A percentile compares a stretch with the other conserved stretches of the same genome.
Conservation (phyloP, 2,888 invertebrate species). For the Drosophila subquinaria region DNA sequence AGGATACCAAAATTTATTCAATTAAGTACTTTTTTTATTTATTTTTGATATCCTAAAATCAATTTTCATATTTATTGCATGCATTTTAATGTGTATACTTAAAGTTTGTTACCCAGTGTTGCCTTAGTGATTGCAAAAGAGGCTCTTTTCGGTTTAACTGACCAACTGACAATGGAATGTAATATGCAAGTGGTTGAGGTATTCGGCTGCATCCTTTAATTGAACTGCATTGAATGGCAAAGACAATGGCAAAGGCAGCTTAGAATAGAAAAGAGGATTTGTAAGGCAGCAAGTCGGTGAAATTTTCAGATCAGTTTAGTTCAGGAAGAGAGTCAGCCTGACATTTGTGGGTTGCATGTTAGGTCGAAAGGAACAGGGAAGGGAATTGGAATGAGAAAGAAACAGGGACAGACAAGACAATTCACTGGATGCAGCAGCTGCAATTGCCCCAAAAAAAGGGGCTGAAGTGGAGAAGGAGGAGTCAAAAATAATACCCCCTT, state of each 20-base stretch:
- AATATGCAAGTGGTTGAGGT: slow-evolving; percentile 26
- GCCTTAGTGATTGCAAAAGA: slow-evolving; percentile 5
- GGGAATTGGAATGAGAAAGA: not conserved
- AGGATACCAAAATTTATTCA: too few species aligned
- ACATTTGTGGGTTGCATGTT: slow-evolving; percentile 29
- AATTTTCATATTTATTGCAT: not conserved
- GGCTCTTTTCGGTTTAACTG: slow-evolving; percentile 9
- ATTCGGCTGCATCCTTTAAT: slow-evolving; percentile 45
- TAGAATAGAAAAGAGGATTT: slow-evolving; percentile 36
- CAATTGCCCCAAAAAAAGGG: slow-evolving; percentile 25
- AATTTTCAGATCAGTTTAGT: slow-evolving; percentile 10
- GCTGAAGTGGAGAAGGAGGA: not conserved
- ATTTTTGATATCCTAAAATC: not conserved
- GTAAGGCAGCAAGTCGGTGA: slow-evolving; percentile 26
- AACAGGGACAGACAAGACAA: slow-evolving; percentile 15
- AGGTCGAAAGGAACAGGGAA: not conserved
- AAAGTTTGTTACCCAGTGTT: slow-evolving; percentile 7
- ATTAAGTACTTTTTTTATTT: not conserved
- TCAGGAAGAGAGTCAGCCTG: slow-evolving; percentile 11
- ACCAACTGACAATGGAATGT: slow-evolving; percentile 24
- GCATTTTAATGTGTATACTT: too few species aligned
- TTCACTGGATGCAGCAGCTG: slow-evolving; percentile 60
- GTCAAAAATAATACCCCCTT: not conserved
- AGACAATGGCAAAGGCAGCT: slow-evolving; percentile 45
- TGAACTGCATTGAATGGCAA: slow-evolving; percentile 58